Evolutionary conservation across 2,888 invertebrate species (phyloP), one percentile per base, ranked within the genome.

Genomic region (Tanytarsus gracilentus): DNA sequence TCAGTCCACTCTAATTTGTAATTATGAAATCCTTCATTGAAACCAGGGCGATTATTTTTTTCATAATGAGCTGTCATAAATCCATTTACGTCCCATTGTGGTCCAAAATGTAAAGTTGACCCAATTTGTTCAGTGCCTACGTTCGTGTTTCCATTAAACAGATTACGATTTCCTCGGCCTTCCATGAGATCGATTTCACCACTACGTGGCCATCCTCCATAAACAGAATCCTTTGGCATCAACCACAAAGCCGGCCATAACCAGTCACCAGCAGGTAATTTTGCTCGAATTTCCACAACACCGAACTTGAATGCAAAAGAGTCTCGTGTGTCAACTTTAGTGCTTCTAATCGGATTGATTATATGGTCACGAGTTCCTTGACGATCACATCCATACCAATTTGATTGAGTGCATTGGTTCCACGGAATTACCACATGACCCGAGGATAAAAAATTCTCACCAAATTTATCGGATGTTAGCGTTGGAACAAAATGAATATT

Each of bases 101-200:
- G 84, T 3, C 85, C 86, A 70, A 78, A 86, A 70, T 86, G 85
- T 9, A 86, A 71, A 0, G 85, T 85, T 7, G 80, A 78, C 29
- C 76, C 77, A 11, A 76, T 75, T 68, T 79, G 77, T 65, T 82
- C 78, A 2, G 75, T 74, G 3, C 84, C 83, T 64, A 83, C 79
- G 66, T 81, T 74, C 1, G 70, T 67, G n/a, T 36, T 36, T 58
- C 77, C 58, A 25, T 50, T 9, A n/a, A 70, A 65, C 73, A 78
- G 73, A 68, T 78, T 69, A 27, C 75, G 73, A 69, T 83, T 60
- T 11, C 86, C 85, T 40, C 85, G 77, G 25, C 80, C 77, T 69
- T 86, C 85, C 61, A 80, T 72, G 33, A 87, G 70, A 67, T 86
- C 85, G 62, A 86, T 85, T 73, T 86, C 85, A 4, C 86, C 86